Evolutionary conservation across 2,888 invertebrate genomes (phyloP).

Genomic region (Ennomos erosarius): DNA sequence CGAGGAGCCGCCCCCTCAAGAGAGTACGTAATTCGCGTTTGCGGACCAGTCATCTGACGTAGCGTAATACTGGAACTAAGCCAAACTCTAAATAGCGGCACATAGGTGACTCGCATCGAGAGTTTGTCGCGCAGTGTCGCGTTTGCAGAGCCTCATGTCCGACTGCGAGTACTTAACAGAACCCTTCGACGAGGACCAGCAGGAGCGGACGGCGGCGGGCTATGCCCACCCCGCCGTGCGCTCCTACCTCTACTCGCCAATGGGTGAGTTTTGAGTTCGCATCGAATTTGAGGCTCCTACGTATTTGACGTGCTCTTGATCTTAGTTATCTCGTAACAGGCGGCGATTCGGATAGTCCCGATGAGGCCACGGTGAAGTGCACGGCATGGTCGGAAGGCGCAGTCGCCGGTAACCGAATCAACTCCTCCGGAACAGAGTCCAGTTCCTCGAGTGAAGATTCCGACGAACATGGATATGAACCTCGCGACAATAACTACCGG

Average conservation of each 20-base stretch:
- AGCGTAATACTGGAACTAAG: constrained; percentile 76
- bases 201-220: constrained; percentile 74
- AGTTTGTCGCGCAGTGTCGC: constrained; percentile 82
- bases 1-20: constrained; percentile 79
- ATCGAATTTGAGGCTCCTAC: constrained; percentile 62
- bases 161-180: constrained; percentile 82
- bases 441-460: constrained; percentile 72
- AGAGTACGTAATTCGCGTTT: constrained; percentile 78
- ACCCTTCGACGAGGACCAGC: constrained; percentile 76
- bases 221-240: constrained; percentile 80
- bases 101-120: constrained; percentile 77
- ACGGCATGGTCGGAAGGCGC: constrained; percentile 78
- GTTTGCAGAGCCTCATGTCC: constrained; percentile 79
- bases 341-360: constrained; percentile 86
- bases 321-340: constrained; percentile 74
- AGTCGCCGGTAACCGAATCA: constrained; percentile 64
- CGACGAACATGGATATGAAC: constrained; percentile 79
- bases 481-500: constrained; percentile 86
- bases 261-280: constrained; percentile 81
- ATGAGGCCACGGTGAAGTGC: constrained; percentile 86
- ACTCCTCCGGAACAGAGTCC: constrained; percentile 74
- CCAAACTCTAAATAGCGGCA: constrained; percentile 82
- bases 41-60: constrained; percentile 78
- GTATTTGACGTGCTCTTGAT: constrained; percentile 52
- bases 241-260: constrained; percentile 83